Evolutionary conservation across 2,888 invertebrate genomes (phyloP).

Genomic region (Luffia ferchaultella): DNA sequence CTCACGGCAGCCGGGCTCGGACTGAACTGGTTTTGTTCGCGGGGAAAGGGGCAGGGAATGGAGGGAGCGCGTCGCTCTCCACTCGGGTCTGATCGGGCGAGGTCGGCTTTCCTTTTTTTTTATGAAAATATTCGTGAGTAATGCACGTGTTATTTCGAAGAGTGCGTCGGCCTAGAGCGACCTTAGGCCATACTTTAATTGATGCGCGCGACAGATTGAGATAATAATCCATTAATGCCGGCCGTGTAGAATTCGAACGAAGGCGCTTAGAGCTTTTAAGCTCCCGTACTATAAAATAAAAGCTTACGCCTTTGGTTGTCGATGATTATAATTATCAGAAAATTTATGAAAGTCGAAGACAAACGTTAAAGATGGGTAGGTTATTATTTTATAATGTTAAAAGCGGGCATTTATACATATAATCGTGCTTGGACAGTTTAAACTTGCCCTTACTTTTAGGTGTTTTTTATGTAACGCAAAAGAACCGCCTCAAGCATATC

Average conservation of each 20-base stretch:
- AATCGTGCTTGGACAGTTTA: too few species aligned
- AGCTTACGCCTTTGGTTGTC: neutral
- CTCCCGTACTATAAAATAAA: neutral
- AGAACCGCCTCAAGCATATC: too few species aligned
- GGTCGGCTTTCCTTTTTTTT: slow-evolving; percentile 22
- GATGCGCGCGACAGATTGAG: slow-evolving; percentile 13
- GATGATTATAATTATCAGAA: too few species aligned
- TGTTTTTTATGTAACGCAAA: too few species aligned
- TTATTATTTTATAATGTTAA: too few species aligned
- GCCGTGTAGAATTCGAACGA: neutral
- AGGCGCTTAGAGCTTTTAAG: neutral
- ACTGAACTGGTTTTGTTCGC: slow-evolving; percentile 60
- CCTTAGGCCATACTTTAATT: slow-evolving; percentile 50
- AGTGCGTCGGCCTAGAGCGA: slow-evolving; percentile 61
- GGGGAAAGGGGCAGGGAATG: slow-evolving; percentile 14
- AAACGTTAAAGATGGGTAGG: too few species aligned
- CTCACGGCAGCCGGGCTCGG: slow-evolving; percentile 58
- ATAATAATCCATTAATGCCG: neutral
- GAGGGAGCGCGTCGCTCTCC: slow-evolving; percentile 28
- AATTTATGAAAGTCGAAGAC: too few species aligned
- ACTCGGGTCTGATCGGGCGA: slow-evolving; percentile 49
- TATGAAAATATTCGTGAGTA: slow-evolving; percentile 68
- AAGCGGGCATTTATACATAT: too few species aligned
- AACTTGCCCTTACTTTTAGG: too few species aligned
- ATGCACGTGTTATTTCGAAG: slow-evolving; percentile 61